Evolutionary conservation across 1,140 invertebrate genomes (phyloP), one percentile per base, ranked within the genome.

Genomic region (Drosophila baimaii): DNA sequence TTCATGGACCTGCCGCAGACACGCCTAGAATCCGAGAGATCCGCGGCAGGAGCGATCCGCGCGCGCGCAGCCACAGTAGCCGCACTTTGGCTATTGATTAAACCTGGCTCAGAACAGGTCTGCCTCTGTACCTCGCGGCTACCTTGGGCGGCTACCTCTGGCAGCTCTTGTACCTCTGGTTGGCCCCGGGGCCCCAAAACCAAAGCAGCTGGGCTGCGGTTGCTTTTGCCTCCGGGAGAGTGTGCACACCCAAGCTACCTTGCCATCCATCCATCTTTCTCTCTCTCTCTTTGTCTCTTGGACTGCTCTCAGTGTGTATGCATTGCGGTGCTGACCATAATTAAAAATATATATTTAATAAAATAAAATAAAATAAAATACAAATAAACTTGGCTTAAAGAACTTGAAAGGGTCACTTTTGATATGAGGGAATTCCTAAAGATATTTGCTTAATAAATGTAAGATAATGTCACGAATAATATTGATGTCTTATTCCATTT

Each of bases 71-170:
- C 72, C 70, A 77, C 65, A 79, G 70, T 56, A 76, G 71, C 57
- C 43, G 52, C 70, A 66, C 80, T 71, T 62, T 64, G 63, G 68
- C 83, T 86, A 86, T 86, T 86, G 82, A 86, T 86, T 86, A 86
- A 88, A 82, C 83, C 81, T 64, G 71, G 83, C 83, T 88, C 76
- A 88, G 84, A 86, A 86, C 83, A 88, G 83, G 83, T 86, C 83
- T 88, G 72, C 59, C 37, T 52, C 63, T 25, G 51, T 49, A 31
- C 44, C 51, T 54, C 51, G 5, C 29, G 49, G 29, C 29, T 19
- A 21, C 49, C 49, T 8, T 27, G 12, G 27, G 29, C 29, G 27
- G 29, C 29, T 31, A 33, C 13, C 49, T 23, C 51, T 54, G 51
- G 19, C 35, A 37, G 35, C 35, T 37, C 35, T 13, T 13, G 12